Evolutionary conservation across 2,888 invertebrate genomes (phyloP).

Genomic region (Punctoribates punctum): DNA sequence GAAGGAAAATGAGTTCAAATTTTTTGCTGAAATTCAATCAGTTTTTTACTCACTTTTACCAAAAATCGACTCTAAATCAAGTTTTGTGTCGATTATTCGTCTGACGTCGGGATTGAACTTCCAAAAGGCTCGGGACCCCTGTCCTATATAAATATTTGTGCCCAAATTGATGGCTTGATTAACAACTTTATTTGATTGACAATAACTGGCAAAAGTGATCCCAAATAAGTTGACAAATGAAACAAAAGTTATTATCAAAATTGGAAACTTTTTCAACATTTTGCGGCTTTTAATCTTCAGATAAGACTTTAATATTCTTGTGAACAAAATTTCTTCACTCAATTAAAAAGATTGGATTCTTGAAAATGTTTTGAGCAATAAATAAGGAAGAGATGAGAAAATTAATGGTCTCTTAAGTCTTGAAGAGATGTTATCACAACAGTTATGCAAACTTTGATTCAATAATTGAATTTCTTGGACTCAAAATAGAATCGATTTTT

Average conservation of each 20-base stretch:
- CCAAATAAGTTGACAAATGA: neutral
- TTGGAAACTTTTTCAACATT: neutral
- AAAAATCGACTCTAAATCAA: neutral
- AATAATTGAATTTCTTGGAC: conserved; percentile 4
- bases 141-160: neutral
- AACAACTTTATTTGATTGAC: neutral
- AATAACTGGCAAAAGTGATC: conserved; percentile 2
- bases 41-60: conserved; percentile 6
- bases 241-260: neutral
- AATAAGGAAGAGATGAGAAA: neutral
- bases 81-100: neutral
- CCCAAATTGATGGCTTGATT: conserved; percentile 12
- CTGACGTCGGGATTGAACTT: neutral
- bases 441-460: conserved; percentile 6
- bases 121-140: neutral
- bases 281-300: neutral
- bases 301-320: neutral
- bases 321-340: neutral
- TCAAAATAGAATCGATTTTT: neutral
- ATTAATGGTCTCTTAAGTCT: neutral
- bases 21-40: neutral
- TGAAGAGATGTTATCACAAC: neutral
- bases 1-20: neutral
- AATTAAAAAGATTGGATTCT: neutral
- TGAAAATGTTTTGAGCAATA: neutral